These are phyloP conservation scores for Gandaritis pyraliata DNA, from an alignment of 2,888 invertebrate genomes.

Conservation along the genomic window DNA sequence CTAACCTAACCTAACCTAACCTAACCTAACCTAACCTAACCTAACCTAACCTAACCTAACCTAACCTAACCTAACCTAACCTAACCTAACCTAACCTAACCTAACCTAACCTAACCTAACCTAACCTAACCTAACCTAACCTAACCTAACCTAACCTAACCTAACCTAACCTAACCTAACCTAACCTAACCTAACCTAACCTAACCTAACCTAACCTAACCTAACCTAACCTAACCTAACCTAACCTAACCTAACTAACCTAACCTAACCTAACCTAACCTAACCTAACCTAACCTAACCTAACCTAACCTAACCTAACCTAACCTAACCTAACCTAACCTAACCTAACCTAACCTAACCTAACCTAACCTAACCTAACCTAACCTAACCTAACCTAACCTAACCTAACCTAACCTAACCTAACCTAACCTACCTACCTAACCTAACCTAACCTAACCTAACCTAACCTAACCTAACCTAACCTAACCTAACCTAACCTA, in stretches of 20 bases:
- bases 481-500: slow-evolving; percentile 34
- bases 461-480: slow-evolving; percentile 35
- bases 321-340: slow-evolving; percentile 33
- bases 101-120: slow-evolving; percentile 39
- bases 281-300: slow-evolving; percentile 42
- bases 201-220: slow-evolving; percentile 39
- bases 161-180: slow-evolving; percentile 40
- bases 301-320: slow-evolving; percentile 39
- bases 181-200: slow-evolving; percentile 39
- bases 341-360: slow-evolving; percentile 32
- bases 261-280: slow-evolving; percentile 42
- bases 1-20: slow-evolving; percentile 40
- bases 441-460: slow-evolving; percentile 36
- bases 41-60: slow-evolving; percentile 39
- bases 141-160: slow-evolving; percentile 40
- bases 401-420: slow-evolving; percentile 36
- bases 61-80: slow-evolving; percentile 39
- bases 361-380: slow-evolving; percentile 36
- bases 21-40: slow-evolving; percentile 39
- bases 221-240: slow-evolving; percentile 41
- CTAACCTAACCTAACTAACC: slow-evolving; percentile 38
- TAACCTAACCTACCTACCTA: slow-evolving; percentile 36
- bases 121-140: slow-evolving; percentile 39
- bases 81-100: slow-evolving; percentile 39
- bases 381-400: slow-evolving; percentile 36